Conservation (phyloP, 2,113 vertebrate species). For the Trichomycterus rosablanca region DNA sequence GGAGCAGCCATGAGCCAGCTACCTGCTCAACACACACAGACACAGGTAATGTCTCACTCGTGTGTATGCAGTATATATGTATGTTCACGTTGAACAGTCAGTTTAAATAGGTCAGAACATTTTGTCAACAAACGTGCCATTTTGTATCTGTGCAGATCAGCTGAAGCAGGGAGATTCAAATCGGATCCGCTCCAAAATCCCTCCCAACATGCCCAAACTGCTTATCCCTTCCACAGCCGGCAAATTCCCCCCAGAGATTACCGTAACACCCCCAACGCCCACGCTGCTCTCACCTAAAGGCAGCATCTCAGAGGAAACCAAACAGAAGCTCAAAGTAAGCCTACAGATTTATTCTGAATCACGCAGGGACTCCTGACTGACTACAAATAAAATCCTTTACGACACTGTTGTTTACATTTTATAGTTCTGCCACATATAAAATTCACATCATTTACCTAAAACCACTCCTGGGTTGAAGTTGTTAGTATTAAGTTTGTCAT, state of each 20-base stretch:
- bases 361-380: too few relatives aligned
- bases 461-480: too few relatives aligned
- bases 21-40: conserved; percentile 67
- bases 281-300: conserved; percentile 96
- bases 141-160: conserved; percentile 47
- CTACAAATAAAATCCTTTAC: neutral
- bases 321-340: conserved; percentile 91
- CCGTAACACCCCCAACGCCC: conserved; percentile 94
- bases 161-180: conserved; percentile 72
- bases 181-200: conserved; percentile 79
- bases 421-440: too few relatives aligned
- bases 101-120: too few relatives aligned
- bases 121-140: too few relatives aligned
- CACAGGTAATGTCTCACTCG: conserved; percentile 58
- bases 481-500: too few relatives aligned
- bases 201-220: conserved; percentile 94
- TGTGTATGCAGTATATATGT: too few relatives aligned
- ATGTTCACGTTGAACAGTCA: too few relatives aligned
- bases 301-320: conserved; percentile 98
- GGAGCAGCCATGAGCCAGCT: conserved; percentile 71
- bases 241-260: conserved; percentile 98
- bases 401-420: neutral
- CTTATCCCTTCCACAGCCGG: conserved; percentile 87
- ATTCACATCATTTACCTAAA: too few relatives aligned
- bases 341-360: too few relatives aligned